Percentiles rank a stretch among this genome's conserved stretches.
Conservation (phyloP, 2,888 invertebrate genomes). For the Linnaemya vulpina region DNA sequence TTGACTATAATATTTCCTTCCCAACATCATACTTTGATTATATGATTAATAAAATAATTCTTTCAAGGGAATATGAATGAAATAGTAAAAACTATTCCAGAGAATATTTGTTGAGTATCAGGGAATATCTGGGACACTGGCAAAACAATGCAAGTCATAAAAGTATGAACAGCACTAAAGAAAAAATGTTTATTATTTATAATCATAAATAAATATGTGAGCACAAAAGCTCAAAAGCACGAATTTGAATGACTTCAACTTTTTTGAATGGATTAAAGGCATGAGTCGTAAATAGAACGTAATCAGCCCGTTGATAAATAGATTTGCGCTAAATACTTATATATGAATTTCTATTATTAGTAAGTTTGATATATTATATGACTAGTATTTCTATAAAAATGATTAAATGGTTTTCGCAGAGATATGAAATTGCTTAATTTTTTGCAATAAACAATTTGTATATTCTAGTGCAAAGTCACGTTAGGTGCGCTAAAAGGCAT, state of each 20-base stretch:
- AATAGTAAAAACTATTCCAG: too few relatives aligned
- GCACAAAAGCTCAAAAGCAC: neutral
- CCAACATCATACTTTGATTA: too few relatives aligned
- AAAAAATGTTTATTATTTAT: conserved; percentile 22
- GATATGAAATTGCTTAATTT: too few relatives aligned
- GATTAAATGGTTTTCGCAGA: too few relatives aligned
- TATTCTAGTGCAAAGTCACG: conserved; percentile 18
- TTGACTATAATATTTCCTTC: too few relatives aligned
- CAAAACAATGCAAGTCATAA: conserved; percentile 15
- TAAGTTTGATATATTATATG: conserved; percentile 8
- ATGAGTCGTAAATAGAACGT: conserved; percentile 4
- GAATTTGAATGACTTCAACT: neutral
- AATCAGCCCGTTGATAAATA: neutral
- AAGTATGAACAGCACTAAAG: conserved; percentile 3
- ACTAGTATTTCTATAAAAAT: conserved; percentile 18
- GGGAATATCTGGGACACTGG: neutral
- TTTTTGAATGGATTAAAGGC: conserved; percentile 13
- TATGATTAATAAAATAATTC: too few relatives aligned
- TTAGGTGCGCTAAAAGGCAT: neutral
- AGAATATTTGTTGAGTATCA: neutral
- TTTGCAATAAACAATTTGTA: too few relatives aligned
- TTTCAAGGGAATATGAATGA: too few relatives aligned
- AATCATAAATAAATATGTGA: neutral
- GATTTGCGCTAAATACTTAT: conserved; percentile 6
- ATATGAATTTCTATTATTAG: conserved; percentile 5